A percentile compares a stretch with the other conserved stretches of the same genome.
phyloP scores from a whole-genome alignment of 1,140 invertebrate genomes.

The Lethrus apterus region DNA sequence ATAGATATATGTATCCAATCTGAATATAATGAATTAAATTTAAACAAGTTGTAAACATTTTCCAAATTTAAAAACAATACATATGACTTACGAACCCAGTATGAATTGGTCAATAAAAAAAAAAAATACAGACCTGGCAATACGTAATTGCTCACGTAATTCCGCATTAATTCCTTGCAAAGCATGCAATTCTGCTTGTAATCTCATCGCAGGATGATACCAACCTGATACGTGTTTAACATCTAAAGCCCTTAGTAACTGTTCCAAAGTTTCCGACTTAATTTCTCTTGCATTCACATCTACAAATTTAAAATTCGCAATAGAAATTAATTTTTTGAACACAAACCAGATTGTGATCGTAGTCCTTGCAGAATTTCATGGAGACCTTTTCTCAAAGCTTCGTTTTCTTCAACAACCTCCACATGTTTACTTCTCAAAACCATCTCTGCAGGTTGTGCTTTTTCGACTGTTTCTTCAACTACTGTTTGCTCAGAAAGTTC shows the following conservation, averaged over 20 bases:
- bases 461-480: conserved; percentile 13
- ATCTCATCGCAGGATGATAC: conserved; percentile 67
- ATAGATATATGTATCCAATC: no score
- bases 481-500: conserved; percentile 16
- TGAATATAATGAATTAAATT: no score
- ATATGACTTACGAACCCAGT: no score
- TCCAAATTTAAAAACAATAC: no score
- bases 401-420: conserved; percentile 59
- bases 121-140: no score
- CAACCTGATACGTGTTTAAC: conserved; percentile 61
- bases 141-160: conserved; percentile 47
- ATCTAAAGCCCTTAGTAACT: conserved; percentile 56
- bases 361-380: conserved; percentile 59
- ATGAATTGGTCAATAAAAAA: no score
- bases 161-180: conserved; percentile 52
- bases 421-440: conserved; percentile 41
- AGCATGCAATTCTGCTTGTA: conserved; percentile 58
- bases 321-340: conserved; percentile 28
- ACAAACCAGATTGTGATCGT: conserved; percentile 50
- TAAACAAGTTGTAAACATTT: no score
- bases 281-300: conserved; percentile 27
- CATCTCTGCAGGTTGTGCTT: conserved; percentile 37
- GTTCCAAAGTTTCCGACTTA: conserved; percentile 50
- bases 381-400: conserved; percentile 60
- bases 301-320: neutral